Percentiles rank a stretch among this genome's conserved stretches.
These are phyloP conservation scores for Saccostrea cuccullata DNA, from an alignment of 1,140 invertebrate genomes.

Conservation along the genomic window DNA sequence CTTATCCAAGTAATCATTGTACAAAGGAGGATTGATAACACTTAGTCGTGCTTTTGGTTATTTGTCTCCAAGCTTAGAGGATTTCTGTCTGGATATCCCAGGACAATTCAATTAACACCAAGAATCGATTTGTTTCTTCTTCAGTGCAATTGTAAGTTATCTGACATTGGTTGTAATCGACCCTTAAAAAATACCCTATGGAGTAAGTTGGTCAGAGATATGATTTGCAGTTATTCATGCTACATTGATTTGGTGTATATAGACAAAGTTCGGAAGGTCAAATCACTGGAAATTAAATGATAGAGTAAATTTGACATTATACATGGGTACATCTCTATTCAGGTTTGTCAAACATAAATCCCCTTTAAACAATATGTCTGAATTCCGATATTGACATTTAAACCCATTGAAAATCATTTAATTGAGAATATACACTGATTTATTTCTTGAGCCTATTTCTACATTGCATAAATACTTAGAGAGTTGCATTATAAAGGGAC, in stretches of 20 bases:
- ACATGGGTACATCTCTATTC: background rate
- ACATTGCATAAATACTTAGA: background rate
- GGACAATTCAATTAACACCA: background rate
- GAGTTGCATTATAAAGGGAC: background rate
- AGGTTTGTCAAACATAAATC: conserved; percentile 12
- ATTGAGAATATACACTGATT: background rate
- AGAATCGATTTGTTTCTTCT: background rate
- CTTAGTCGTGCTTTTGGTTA: background rate
- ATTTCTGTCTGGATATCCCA: background rate
- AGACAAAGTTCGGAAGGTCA: background rate
- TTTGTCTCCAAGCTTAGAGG: background rate
- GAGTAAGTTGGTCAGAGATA: background rate
- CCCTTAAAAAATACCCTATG: background rate
- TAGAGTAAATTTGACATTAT: background rate
- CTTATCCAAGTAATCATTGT: background rate
- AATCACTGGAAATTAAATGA: background rate
- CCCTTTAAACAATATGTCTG: background rate
- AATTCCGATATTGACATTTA: background rate
- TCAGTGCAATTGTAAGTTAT: background rate
- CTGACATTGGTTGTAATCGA: background rate
- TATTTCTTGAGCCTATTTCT: background rate
- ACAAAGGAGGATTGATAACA: background rate
- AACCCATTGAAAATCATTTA: background rate
- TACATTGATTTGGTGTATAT: conserved; percentile 2
- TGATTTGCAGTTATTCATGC: background rate